phyloP scores from a whole-genome alignment of 2,888 invertebrate species.

The Nasonia oneida region DNA sequence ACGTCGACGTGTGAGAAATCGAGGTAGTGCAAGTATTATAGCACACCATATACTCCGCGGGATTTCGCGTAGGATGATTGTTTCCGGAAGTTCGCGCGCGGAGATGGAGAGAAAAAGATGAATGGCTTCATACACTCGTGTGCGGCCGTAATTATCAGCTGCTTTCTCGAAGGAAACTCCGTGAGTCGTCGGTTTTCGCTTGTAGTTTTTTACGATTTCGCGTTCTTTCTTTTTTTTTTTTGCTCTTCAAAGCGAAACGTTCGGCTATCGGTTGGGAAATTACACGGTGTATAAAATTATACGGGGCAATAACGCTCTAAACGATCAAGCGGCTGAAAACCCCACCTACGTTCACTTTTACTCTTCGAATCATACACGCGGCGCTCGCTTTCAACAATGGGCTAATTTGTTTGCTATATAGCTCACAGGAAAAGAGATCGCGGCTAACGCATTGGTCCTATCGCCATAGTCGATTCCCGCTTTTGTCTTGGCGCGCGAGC shows the following conservation, averaged over 20 bases:
- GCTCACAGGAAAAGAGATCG: neutral
- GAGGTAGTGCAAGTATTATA: neutral
- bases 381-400: neutral
- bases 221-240: neutral
- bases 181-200: conserved; percentile 42
- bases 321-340: neutral
- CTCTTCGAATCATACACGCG: neutral
- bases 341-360: neutral
- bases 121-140: conserved; percentile 9
- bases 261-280: too few species aligned
- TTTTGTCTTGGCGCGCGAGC: neutral
- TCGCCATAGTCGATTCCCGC: conserved; percentile 25
- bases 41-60: neutral
- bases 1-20: neutral
- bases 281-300: neutral
- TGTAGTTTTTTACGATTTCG: neutral
- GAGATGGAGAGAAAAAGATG: conserved; percentile 26
- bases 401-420: neutral
- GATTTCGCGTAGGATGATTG: conserved; percentile 26
- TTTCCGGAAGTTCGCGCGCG: conserved; percentile 42
- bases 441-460: neutral
- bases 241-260: neutral
- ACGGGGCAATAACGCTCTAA: neutral
- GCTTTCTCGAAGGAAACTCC: conserved; percentile 47
- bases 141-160: conserved; percentile 44